Percentiles rank a stretch among this genome's conserved stretches.
phyloP scores from a whole-genome alignment of 2,888 invertebrate genomes.

The Cryptus viduatorius region DNA sequence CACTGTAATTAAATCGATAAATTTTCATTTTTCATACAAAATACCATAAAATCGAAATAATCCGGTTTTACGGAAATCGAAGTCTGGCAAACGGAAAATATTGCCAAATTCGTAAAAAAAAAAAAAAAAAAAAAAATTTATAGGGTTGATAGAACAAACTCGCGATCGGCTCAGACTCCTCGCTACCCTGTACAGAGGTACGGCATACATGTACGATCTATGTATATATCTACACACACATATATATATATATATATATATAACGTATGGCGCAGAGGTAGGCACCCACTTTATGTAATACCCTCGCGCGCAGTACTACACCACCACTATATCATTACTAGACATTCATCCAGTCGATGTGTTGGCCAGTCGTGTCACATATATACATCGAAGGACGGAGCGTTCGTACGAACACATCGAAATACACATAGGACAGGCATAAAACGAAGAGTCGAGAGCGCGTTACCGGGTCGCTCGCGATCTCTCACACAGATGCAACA shows the following conservation, averaged over 20 bases:
- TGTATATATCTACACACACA: constrained; percentile 27
- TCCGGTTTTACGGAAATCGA: no score
- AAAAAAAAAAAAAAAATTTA: background rate
- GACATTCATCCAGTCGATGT: constrained; percentile 52
- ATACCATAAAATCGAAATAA: no score
- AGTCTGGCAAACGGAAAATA: background rate
- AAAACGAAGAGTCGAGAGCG: constrained; percentile 48
- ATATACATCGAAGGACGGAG: constrained; percentile 57
- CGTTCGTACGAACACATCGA: constrained; percentile 11
- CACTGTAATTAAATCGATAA: no score
- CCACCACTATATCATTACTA: constrained; percentile 57
- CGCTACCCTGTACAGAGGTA: constrained; percentile 44
- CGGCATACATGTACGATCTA: constrained; percentile 4
- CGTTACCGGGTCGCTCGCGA: constrained; percentile 51
- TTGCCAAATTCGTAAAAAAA: background rate
- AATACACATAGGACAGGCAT: constrained; percentile 29
- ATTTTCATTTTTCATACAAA: no score
- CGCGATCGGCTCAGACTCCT: constrained; percentile 55
- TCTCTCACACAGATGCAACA: constrained; percentile 32
- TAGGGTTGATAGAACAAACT: constrained; percentile 37
- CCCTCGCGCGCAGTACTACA: constrained; percentile 59
- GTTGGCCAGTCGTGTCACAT: constrained; percentile 39
- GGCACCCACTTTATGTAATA: constrained; percentile 79
- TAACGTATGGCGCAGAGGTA: constrained; percentile 71
- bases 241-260: constrained; percentile 70